phyloP scores from a whole-genome alignment of 1,140 invertebrate genomes.

The Camponotus pennsylvanicus region DNA sequence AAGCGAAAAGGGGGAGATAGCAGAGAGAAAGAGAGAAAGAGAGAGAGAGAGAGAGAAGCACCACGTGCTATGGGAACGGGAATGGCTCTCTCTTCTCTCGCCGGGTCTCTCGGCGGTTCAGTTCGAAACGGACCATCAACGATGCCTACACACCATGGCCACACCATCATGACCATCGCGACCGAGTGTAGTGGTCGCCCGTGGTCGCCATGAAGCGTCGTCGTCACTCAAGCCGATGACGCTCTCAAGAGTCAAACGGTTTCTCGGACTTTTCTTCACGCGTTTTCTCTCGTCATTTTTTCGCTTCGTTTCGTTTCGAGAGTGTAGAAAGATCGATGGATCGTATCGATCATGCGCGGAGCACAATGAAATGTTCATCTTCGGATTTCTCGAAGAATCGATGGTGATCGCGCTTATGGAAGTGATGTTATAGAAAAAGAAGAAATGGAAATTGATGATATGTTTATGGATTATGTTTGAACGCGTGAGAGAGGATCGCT shows the following conservation, averaged over 20 bases:
- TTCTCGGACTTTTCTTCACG: not conserved
- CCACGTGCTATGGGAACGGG: constrained; percentile 85
- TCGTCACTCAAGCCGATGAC: constrained; percentile 61
- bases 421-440: not conserved
- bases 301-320: constrained; percentile 4
- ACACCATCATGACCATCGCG: constrained; percentile 75
- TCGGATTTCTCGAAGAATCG: not conserved
- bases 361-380: constrained; percentile 21
- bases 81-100: constrained; percentile 79
- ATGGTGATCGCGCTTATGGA: constrained; percentile 30
- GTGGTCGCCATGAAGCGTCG: constrained; percentile 72
- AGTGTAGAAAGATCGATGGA: constrained; percentile 25
- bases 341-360: constrained; percentile 25
- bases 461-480: constrained; percentile 41
- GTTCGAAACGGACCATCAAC: constrained; percentile 84
- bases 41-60: constrained; percentile 70
- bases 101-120: constrained; percentile 75
- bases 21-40: not conserved
- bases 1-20: constrained; percentile 34
- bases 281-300: not conserved
- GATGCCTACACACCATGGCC: constrained; percentile 84
- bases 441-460: constrained; percentile 9
- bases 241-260: constrained; percentile 31
- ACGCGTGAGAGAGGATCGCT: not conserved
- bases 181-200: constrained; percentile 53